Evolutionary conservation across 1,140 invertebrate genomes (phyloP).

Genomic region (Eriocheir sinensis): DNA sequence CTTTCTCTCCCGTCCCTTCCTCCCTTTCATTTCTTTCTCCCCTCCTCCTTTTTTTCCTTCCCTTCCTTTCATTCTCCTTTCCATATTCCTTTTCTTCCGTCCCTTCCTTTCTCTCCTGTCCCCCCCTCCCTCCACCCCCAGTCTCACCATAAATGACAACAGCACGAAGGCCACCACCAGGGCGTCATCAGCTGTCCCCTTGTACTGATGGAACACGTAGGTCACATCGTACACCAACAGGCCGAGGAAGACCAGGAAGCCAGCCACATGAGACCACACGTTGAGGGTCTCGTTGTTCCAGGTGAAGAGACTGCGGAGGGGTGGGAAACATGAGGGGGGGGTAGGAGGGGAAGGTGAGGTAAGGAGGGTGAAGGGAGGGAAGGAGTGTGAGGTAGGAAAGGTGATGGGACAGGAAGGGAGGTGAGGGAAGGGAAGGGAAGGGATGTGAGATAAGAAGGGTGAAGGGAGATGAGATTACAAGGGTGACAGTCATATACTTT

Average conservation of each 20-base stretch:
- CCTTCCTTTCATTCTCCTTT: too few species aligned
- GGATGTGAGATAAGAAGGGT: background rate
- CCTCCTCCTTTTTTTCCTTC: too few species aligned
- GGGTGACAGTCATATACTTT: too few species aligned
- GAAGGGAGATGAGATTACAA: too few species aligned
- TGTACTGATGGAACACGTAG: conserved; percentile 62
- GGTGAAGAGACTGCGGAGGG: conserved; percentile 56
- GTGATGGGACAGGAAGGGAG: background rate
- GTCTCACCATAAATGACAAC: conserved; percentile 68
- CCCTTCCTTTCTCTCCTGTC: too few species aligned
- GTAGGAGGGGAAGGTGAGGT: background rate
- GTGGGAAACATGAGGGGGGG: background rate
- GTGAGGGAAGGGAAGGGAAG: background rate
- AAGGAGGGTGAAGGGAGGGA: background rate
- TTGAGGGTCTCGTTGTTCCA: conserved; percentile 73
- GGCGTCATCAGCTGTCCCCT: conserved; percentile 53
- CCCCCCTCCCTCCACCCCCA: too few species aligned
- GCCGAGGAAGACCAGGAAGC: conserved; percentile 63
- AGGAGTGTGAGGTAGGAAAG: background rate
- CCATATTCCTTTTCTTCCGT: background rate
- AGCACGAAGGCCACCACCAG: conserved; percentile 68
- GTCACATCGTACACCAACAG: conserved; percentile 64
- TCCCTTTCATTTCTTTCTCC: too few species aligned
- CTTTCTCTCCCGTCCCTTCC: too few species aligned
- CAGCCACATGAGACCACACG: conserved; percentile 62